phyloP scores from a whole-genome alignment of 2,888 invertebrate species.

The Pachymerium ferrugineum region DNA sequence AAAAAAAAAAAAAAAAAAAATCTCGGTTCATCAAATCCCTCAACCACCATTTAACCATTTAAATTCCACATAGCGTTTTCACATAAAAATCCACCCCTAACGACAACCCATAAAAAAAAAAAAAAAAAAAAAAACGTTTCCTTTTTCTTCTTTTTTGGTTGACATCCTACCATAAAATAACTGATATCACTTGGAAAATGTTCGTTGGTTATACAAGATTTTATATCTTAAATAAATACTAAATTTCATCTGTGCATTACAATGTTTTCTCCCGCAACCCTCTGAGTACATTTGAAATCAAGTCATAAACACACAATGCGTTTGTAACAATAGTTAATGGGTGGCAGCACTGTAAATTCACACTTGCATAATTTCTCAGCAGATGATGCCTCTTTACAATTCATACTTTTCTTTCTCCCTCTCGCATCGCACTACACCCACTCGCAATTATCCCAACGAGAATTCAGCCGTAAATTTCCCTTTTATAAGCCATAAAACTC shows the following conservation, averaged over 20 bases:
- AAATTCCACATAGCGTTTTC: too few relatives aligned
- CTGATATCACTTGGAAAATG: too few relatives aligned
- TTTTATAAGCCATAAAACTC: slow-evolving; percentile 8
- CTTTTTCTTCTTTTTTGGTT: too few relatives aligned
- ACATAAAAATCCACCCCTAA: too few relatives aligned
- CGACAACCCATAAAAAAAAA: too few relatives aligned
- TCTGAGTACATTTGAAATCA: not conserved
- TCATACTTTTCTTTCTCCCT: not conserved
- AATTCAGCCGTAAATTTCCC: not conserved
- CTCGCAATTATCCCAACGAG: slow-evolving; percentile 4
- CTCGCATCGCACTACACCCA: not conserved
- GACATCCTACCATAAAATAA: too few relatives aligned
- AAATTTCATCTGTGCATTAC: not conserved
- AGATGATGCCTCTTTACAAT: not conserved
- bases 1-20: too few relatives aligned
- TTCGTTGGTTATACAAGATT: too few relatives aligned
- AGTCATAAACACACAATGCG: not conserved
- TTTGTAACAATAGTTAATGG: slow-evolving; percentile 8
- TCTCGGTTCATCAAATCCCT: too few relatives aligned
- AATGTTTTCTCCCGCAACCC: not conserved
- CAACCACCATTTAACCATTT: too few relatives aligned
- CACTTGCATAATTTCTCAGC: not conserved
- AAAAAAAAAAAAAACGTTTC: too few relatives aligned
- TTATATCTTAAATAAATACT: too few relatives aligned
- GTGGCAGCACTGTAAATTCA: slow-evolving; percentile 8